A percentile compares a stretch with the other conserved stretches of the same genome.
These are phyloP conservation scores for Anastrepha ludens DNA, from an alignment of 1,140 invertebrate species.

Conservation along the genomic window DNA sequence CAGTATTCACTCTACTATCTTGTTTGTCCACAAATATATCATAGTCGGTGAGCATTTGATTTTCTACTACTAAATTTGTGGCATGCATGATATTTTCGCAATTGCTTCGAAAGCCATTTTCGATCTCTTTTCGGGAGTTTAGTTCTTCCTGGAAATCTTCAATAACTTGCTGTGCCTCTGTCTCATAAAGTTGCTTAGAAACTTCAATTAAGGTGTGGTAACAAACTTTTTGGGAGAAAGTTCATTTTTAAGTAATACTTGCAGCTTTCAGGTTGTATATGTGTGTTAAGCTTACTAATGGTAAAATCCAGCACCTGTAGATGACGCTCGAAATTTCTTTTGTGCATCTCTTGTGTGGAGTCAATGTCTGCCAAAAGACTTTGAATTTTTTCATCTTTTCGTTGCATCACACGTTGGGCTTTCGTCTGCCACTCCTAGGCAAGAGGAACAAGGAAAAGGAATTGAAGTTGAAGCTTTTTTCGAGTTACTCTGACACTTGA, in stretches of 20 bases:
- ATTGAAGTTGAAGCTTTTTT: background rate
- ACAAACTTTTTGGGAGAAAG: constrained; percentile 55
- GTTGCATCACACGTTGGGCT: constrained; percentile 59
- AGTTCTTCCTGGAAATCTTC: constrained; percentile 67
- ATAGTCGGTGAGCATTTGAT: constrained; percentile 64
- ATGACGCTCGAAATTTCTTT: constrained; percentile 60
- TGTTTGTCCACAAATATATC: constrained; percentile 66
- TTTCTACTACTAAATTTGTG: constrained; percentile 62
- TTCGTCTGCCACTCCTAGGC: constrained; percentile 60
- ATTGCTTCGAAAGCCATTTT: constrained; percentile 63
- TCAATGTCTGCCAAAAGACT: constrained; percentile 65
- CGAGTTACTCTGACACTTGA: background rate
- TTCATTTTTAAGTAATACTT: background rate
- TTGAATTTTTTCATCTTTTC: constrained; percentile 65
- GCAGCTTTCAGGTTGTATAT: background rate
- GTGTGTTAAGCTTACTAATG: constrained; percentile 38
- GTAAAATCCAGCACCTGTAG: constrained; percentile 68
- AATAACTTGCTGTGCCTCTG: constrained; percentile 65
- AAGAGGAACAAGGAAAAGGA: background rate
- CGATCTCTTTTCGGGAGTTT: constrained; percentile 62
- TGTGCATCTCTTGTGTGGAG: constrained; percentile 63
- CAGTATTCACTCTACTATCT: constrained; percentile 64
- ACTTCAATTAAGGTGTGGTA: constrained; percentile 63
- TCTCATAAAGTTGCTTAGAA: constrained; percentile 61
- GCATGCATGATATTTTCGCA: constrained; percentile 69